phyloP scores from a whole-genome alignment of 2,888 invertebrate species.

The Ellobium chinense region DNA sequence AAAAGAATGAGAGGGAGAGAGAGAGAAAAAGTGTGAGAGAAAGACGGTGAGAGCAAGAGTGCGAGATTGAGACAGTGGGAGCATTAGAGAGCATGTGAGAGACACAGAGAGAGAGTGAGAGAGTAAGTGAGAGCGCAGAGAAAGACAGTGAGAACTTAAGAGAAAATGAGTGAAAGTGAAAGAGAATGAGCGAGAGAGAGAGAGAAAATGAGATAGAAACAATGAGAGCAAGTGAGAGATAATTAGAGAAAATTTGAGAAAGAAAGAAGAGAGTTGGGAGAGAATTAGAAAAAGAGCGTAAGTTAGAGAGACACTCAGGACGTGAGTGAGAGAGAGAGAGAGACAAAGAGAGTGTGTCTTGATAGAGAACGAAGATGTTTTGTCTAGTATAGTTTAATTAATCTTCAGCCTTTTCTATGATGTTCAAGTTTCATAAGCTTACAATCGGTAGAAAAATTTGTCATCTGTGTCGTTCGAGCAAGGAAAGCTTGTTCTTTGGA shows the following conservation, averaged over 20 bases:
- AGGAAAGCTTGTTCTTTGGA: too few relatives aligned
- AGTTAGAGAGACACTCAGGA: conserved; percentile 1
- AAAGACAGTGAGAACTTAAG: background rate
- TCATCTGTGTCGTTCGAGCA: too few relatives aligned
- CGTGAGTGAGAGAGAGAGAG: conserved; percentile 29
- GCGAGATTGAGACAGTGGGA: background rate
- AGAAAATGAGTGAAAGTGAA: too few relatives aligned
- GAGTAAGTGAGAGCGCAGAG: background rate
- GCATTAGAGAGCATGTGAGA: background rate
- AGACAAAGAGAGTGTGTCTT: conserved; percentile 22
- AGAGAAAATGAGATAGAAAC: background rate
- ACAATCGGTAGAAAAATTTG: too few relatives aligned
- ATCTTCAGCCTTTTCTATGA: too few relatives aligned
- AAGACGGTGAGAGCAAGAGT: background rate
- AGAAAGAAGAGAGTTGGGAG: background rate
- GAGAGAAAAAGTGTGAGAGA: background rate
- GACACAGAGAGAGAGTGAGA: background rate
- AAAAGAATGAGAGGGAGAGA: background rate
- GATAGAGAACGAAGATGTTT: background rate
- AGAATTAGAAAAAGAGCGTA: conserved; percentile 4
- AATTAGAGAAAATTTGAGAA: background rate
- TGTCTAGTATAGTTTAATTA: too few relatives aligned
- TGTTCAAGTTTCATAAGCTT: too few relatives aligned
- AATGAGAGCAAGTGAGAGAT: background rate
- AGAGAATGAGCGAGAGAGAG: background rate